Base-by-base conservation (phyloP, 2,888 invertebrate species). In the Schrankia costaestrigalis region DNA sequence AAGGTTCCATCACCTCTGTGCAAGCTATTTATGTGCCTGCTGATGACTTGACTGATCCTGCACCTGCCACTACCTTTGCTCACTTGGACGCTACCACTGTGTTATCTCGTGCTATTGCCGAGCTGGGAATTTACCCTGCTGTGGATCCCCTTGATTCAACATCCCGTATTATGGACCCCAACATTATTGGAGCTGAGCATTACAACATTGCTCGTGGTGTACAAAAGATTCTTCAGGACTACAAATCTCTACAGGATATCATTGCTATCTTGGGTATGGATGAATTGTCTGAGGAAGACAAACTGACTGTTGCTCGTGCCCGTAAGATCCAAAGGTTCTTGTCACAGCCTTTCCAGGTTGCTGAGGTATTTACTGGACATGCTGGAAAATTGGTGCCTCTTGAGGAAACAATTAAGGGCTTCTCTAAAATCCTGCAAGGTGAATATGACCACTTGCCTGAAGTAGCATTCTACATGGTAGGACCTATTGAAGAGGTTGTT, bases 41-140 rank as follows among this genome's bases (percentile, higher is more conserved):
- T 72, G 97, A 97, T 82, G 97, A 97, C 85, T 93, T 97, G 86
- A 97, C 97, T 68, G 97, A 97, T 90, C 97, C 97, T 46, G 97
- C 97, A 29, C 97, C 97, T 30, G 97, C 97, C 52, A 97, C 97
- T 42, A 97, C 97, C 15, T 97, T 97, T 69, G 95, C 97, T 81
- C 97, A 97, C 85, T 94, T 97, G 91, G 97, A 97, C 70, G 97
- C 97, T 72, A 97, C 97, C 47, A 97, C 97, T 78, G 97, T 97
- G 54, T 84, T 97, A 83, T 96, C 96, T 11, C 93, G 97, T 74
- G 95, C 95, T 63, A 97, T 97, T 81, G 95, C 97, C 48, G 97
- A 97, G 81, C 86, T 97, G 77, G 97, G 96, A 56, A 96, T 96
- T 76, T 97, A 97, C 83, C 97, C 97, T 0, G 97, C 97, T 65